Percentiles rank a stretch among this genome's conserved stretches.
Conservation (phyloP, 2,888 invertebrate species). For the Germaria angustata region DNA sequence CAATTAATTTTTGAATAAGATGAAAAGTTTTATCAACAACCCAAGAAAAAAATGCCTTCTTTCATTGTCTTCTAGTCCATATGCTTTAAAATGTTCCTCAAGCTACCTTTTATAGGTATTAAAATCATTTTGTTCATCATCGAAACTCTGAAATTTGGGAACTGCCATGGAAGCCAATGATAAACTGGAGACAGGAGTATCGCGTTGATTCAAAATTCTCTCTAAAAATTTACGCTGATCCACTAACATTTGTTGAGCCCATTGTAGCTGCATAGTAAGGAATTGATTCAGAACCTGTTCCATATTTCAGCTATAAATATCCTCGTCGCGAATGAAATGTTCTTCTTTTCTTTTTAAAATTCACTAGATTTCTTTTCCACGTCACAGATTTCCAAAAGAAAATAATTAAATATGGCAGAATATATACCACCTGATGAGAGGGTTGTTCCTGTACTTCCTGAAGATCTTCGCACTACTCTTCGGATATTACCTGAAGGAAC, state of each 20-base stretch:
- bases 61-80: neutral
- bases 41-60: neutral
- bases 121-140: conserved; percentile 7
- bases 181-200: neutral
- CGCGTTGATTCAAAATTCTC: neutral
- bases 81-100: conserved; percentile 19
- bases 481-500: too few relatives aligned
- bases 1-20: neutral
- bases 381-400: too few relatives aligned
- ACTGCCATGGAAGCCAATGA: neutral
- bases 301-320: too few relatives aligned
- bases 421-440: too few relatives aligned
- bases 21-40: neutral
- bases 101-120: neutral
- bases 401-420: too few relatives aligned
- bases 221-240: neutral
- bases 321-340: too few relatives aligned
- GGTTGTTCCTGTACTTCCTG: too few relatives aligned
- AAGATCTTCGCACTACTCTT: too few relatives aligned
- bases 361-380: too few relatives aligned
- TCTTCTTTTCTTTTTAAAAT: too few relatives aligned
- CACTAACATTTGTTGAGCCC: too few relatives aligned
- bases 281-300: too few relatives aligned
- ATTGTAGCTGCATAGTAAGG: neutral
- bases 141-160: neutral